Conservation (phyloP, 2,888 invertebrate species). For the Drosophila multiciliata region DNA sequence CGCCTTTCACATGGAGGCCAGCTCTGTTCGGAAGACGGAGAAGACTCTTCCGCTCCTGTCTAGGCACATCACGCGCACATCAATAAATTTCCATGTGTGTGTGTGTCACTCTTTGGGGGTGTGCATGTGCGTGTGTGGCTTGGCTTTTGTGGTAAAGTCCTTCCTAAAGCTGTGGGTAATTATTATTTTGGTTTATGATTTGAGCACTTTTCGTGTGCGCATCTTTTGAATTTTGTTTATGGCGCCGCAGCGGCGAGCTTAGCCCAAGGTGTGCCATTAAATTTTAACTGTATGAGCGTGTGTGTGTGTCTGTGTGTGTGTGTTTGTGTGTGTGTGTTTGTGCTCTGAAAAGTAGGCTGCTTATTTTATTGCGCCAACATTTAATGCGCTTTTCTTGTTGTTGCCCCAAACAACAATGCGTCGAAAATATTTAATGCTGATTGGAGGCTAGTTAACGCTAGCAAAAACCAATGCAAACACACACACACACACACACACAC, state of each 20-base stretch:
- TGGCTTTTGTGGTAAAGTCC: conserved; percentile 68
- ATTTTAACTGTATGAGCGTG: conserved; percentile 56
- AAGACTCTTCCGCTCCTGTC: conserved; percentile 34
- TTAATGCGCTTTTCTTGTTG: conserved; percentile 72
- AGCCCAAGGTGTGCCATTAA: conserved; percentile 71
- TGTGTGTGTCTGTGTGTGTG: neutral
- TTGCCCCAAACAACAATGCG: conserved; percentile 29
- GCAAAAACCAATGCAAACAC: conserved; percentile 27
- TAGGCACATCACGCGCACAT: conserved; percentile 72
- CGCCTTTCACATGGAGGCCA: conserved; percentile 22
- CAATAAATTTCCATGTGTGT: conserved; percentile 73
- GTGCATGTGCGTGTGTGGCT: conserved; percentile 16
- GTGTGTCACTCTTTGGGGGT: conserved; percentile 10
- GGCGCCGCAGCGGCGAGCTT: conserved; percentile 58
- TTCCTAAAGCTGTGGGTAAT: conserved; percentile 73
- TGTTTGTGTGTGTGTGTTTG: conserved; percentile 1
- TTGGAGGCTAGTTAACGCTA: conserved; percentile 39
- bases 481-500: conserved; percentile 21
- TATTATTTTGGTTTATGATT: conserved; percentile 80
- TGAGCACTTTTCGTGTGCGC: conserved; percentile 63
- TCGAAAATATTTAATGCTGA: conserved; percentile 25
- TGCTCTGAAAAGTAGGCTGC: conserved; percentile 58
- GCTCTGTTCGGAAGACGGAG: conserved; percentile 3
- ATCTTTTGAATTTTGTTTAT: conserved; percentile 74
- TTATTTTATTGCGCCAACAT: conserved; percentile 66